Evolutionary conservation across 1,140 invertebrate genomes (phyloP).

Genomic region (Drosophila watanabei): DNA sequence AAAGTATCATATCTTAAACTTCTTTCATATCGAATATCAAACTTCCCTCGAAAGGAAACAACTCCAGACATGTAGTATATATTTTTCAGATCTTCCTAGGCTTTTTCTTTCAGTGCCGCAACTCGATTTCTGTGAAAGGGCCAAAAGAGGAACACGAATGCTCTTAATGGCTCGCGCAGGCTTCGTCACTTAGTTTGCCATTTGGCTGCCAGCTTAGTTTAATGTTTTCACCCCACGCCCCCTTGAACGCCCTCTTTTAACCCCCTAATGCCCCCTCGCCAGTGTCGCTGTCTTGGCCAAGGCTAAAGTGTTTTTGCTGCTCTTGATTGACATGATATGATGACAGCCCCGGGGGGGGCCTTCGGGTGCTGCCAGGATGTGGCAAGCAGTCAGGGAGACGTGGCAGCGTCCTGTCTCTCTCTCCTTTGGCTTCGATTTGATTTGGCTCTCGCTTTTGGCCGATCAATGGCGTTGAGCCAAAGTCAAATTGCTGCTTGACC

Average conservation of each 20-base stretch:
- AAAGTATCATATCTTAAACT: too few relatives aligned
- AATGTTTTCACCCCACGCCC: conserved; percentile 41
- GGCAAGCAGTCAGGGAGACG: not conserved
- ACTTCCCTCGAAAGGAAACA: too few relatives aligned
- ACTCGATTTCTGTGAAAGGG: conserved; percentile 26
- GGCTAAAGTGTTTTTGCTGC: conserved; percentile 65
- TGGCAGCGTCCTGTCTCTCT: conserved; percentile 6
- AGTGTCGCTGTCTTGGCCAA: conserved; percentile 16
- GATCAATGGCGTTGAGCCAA: conserved; percentile 33
- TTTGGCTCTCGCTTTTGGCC: conserved; percentile 22
- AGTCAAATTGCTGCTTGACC: conserved; percentile 42
- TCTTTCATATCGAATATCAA: too few relatives aligned
- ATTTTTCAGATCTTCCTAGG: too few relatives aligned
- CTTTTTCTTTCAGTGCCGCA: conserved; percentile 17
- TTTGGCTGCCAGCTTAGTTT: conserved; percentile 75
- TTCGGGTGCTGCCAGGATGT: not conserved
- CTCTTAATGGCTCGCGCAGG: conserved; percentile 52
- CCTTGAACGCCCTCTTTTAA: not conserved
- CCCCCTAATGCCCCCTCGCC: not conserved
- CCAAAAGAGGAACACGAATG: conserved; percentile 19
- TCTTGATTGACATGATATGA: conserved; percentile 72
- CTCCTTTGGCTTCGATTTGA: conserved; percentile 22
- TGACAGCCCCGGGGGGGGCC: conserved; percentile 24
- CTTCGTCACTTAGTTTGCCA: conserved; percentile 67
- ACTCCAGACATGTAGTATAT: too few relatives aligned